Evolutionary conservation across 2,888 invertebrate genomes (phyloP).

Genomic region (Rotaria sp.): DNA sequence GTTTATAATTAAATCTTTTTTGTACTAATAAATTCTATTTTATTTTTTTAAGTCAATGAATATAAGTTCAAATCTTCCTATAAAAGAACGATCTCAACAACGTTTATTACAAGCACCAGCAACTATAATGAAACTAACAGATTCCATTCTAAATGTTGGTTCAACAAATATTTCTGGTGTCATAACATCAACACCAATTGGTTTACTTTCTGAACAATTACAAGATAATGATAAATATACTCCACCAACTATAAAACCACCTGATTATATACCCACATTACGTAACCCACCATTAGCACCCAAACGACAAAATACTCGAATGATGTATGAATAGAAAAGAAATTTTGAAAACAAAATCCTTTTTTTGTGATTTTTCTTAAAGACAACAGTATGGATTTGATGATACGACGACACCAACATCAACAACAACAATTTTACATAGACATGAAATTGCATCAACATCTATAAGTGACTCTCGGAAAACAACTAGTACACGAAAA

Average conservation of each 20-base stretch:
- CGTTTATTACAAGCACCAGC: background rate
- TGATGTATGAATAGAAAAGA: background rate
- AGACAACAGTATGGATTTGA: conserved; percentile 14
- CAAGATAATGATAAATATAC: conserved; percentile 5
- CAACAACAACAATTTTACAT: background rate
- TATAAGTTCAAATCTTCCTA: background rate
- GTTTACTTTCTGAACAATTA: background rate
- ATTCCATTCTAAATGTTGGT: background rate
- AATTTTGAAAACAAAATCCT: background rate
- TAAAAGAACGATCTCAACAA: conserved; percentile 2
- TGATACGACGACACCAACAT: background rate
- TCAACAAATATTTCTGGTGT: background rate
- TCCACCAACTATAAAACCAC: conserved; percentile 7
- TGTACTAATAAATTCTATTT: background rate
- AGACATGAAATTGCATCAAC: background rate
- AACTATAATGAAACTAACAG: background rate
- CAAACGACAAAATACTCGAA: conserved; percentile 13
- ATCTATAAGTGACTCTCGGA: background rate
- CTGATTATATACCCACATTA: background rate
- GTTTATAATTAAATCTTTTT: background rate
- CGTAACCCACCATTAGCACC: conserved; percentile 28
- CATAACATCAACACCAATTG: conserved; percentile 17
- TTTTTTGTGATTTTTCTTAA: background rate
- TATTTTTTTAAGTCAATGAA: background rate
- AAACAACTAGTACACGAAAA: conserved; percentile 20